Evolutionary conservation across 1,140 invertebrate genomes (phyloP).

Genomic region (Propsilocerus akamusi): DNA sequence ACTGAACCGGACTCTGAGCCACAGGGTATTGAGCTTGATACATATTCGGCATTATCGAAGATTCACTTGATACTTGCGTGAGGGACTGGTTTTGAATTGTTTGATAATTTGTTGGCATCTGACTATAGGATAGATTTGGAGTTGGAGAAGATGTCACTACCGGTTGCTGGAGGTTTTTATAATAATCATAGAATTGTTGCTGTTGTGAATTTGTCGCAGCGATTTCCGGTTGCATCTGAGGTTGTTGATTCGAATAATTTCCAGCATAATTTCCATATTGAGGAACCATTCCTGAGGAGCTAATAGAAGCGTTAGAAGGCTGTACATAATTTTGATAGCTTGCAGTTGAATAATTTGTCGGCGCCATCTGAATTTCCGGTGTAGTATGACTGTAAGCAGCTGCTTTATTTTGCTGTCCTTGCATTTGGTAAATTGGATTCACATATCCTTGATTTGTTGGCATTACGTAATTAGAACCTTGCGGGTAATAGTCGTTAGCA

Average conservation of each 20-base stretch:
- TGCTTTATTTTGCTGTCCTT: constrained; percentile 11
- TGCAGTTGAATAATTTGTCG: constrained; percentile 9
- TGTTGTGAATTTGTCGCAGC: background rate
- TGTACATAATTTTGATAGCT: background rate
- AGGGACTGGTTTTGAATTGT: background rate
- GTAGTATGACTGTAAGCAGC: constrained; percentile 6
- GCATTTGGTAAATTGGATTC: constrained; percentile 13
- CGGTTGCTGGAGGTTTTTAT: constrained; percentile 3
- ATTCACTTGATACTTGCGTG: no score
- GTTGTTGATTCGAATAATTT: constrained; percentile 4
- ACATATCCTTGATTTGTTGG: no score
- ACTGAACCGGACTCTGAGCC: background rate
- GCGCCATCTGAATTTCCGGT: background rate
- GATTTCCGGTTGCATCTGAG: background rate
- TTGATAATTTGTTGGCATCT: no score
- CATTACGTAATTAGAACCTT: no score
- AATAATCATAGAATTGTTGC: constrained; percentile 1
- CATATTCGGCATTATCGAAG: no score
- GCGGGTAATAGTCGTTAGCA: no score
- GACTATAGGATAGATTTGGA: no score
- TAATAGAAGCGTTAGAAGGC: no score
- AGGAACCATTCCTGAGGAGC: no score
- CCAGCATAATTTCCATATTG: no score
- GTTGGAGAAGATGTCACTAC: no score
- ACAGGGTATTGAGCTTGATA: background rate